Conservation (phyloP, 2,888 invertebrate species). For the Euphydryas editha region DNA sequence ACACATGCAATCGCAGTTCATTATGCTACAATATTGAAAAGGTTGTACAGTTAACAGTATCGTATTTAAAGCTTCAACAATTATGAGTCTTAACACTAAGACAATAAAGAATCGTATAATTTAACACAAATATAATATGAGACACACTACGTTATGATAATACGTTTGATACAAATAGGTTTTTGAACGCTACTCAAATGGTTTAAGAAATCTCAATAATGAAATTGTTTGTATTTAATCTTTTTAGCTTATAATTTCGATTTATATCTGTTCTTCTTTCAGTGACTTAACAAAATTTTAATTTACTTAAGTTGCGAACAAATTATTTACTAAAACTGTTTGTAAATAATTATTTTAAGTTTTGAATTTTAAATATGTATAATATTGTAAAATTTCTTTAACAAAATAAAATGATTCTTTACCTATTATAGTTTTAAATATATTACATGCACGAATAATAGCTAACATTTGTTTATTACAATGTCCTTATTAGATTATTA, state of each 20-base stretch:
- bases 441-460: too few relatives aligned
- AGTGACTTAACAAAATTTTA: background rate
- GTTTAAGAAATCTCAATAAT: conserved; percentile 12
- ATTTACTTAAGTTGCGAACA: too few relatives aligned
- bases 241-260: conserved; percentile 1
- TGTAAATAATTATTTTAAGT: too few relatives aligned
- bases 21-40: conserved; percentile 24
- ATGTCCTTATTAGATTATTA: too few relatives aligned
- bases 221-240: conserved; percentile 5
- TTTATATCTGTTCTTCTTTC: background rate
- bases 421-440: too few relatives aligned
- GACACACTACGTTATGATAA: background rate
- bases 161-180: conserved; percentile 11
- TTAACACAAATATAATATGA: background rate
- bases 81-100: background rate
- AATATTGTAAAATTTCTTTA: too few relatives aligned
- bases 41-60: conserved; percentile 5
- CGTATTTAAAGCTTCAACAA: background rate
- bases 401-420: too few relatives aligned
- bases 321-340: too few relatives aligned
- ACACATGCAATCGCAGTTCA: conserved; percentile 34
- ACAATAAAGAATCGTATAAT: background rate
- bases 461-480: too few relatives aligned
- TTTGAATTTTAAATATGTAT: too few relatives aligned
- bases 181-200: conserved; percentile 4